Percentiles rank a stretch among this genome's conserved stretches.
Conservation (phyloP, 2,113 vertebrate species). For the Daubentonia madagascariensis region DNA sequence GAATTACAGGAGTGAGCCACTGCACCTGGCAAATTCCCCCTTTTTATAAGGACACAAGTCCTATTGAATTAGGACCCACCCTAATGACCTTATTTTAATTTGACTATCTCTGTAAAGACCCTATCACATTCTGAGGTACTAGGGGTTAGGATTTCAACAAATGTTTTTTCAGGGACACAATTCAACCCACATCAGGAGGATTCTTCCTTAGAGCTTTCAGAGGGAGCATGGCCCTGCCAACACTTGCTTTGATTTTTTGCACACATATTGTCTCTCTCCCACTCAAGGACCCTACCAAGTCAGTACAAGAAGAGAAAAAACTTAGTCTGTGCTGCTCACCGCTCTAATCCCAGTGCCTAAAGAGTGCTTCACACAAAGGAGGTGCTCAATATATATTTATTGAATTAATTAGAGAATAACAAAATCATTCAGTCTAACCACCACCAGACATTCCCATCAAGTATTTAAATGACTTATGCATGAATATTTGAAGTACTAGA, state of each 20-base stretch:
- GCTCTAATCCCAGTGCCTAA: background rate
- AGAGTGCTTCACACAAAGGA: background rate
- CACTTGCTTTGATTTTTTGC: background rate
- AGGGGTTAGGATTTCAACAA: background rate
- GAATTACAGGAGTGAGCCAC: too few relatives aligned
- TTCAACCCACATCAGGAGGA: background rate
- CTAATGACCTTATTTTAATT: background rate
- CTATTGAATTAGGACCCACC: background rate
- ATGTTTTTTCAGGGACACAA: background rate
- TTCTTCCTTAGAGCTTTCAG: background rate
- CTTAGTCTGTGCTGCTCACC: background rate
- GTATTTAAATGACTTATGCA: background rate
- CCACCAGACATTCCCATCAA: background rate
- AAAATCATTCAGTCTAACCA: background rate
- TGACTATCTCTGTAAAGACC: background rate
- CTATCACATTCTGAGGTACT: background rate
- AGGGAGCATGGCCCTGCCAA: rapidly evolving
- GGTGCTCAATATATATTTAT: background rate
- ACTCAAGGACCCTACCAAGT: background rate
- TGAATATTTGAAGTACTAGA: background rate
- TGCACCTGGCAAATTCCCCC: too few relatives aligned
- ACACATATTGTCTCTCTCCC: background rate
- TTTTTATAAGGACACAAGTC: background rate
- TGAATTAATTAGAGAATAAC: background rate
- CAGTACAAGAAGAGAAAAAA: background rate